Evolutionary conservation across 2,113 vertebrate genomes (phyloP).

Genomic region (Cervus canadensis): DNA sequence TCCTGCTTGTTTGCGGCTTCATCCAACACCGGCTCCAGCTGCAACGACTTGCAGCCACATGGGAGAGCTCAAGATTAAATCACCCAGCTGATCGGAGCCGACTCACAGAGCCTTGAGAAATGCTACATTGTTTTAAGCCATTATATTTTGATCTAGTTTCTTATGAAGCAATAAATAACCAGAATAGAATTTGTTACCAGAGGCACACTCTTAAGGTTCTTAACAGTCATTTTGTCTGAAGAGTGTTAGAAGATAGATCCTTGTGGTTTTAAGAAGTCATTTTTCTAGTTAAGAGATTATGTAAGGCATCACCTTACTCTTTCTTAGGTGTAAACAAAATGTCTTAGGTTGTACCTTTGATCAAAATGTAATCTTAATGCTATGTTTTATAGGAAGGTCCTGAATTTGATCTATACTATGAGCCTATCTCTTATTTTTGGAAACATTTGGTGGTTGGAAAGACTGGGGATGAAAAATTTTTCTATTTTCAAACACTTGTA

Average conservation of each 20-base stretch:
- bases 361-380: background rate
- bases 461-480: background rate
- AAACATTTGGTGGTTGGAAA: background rate
- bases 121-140: background rate
- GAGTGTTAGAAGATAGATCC: background rate
- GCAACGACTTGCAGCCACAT: background rate
- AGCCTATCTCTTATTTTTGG: slow-evolving; percentile 17
- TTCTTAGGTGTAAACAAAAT: background rate
- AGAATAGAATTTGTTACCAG: background rate
- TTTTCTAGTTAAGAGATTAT: slow-evolving; percentile 1
- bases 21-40: background rate
- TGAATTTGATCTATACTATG: background rate
- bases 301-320: background rate
- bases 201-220: background rate
- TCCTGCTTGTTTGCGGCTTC: background rate
- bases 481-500: slow-evolving; percentile 16
- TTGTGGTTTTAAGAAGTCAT: background rate
- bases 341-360: background rate
- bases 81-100: background rate
- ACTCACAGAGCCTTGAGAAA: background rate
- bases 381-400: background rate
- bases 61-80: background rate
- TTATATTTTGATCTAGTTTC: background rate
- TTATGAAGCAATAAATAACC: background rate
- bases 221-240: background rate